Evolutionary conservation across 2,888 invertebrate genomes (phyloP), one percentile per base, ranked within the genome.

Genomic region (Galerucella calmariensis): DNA sequence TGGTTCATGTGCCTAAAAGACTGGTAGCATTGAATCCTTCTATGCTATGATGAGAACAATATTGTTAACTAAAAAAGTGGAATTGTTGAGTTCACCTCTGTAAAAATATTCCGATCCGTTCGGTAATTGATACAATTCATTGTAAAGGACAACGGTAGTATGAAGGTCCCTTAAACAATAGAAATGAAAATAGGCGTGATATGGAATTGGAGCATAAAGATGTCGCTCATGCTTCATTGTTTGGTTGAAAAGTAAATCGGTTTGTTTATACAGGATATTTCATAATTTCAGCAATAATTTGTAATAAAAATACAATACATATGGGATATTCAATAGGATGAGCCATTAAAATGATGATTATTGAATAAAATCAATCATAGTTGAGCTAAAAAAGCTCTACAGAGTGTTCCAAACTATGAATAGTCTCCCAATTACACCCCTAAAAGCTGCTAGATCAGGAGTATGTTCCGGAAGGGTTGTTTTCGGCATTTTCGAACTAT

Each of bases 111-210:
- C 61, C 63, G 59, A 68, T 63, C 2, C 53, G 67, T 77, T 78
- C 73, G 71, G 67, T 73, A 78, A 76, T 69, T 75, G 76, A 76
- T 76, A 73, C 59, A 73, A 77, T 76, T 77, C 71, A 75, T 61
- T 61, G 61, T 27, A 61, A 20, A 62, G 16, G 10, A 20, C 63
- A 69, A 2, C 44, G 11, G 46, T 61, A 75, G 76, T 68, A 74
- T 53, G 74, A 79, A 77, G 77, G 78, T 67, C 72, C 53, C 65
- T 69, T 24, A 68, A 72, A 79, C 78, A 79, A 78, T 77, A 62
- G 73, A 53, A 73, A 35, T 58, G 27, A 58, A 61, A 73, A 79
- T 78, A 76, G 78, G 79, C 69, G 76, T 74, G 75, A 74, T 76
- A 53, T 70, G 74, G 72, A 78, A 78, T 78, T 77, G 71, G 75